Evolutionary conservation across 2,113 vertebrate species (phyloP).

Genomic region (Macquaria ambigua): DNA sequence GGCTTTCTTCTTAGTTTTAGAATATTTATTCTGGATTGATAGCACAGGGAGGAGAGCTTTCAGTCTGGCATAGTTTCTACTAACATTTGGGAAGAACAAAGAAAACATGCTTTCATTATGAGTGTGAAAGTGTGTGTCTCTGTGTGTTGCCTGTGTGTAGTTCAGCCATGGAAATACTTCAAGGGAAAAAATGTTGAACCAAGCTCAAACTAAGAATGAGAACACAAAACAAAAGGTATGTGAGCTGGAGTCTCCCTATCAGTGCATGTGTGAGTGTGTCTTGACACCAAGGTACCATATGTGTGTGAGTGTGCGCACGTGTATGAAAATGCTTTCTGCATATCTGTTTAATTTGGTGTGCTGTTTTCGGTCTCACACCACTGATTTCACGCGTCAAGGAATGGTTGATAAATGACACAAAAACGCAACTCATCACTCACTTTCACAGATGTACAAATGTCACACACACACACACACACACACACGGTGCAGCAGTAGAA

Average conservation of each 20-base stretch:
- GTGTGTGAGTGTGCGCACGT: background rate
- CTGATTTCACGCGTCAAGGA: slow-evolving; percentile 41
- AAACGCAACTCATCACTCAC: slow-evolving; percentile 44
- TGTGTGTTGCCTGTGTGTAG: slow-evolving; percentile 27
- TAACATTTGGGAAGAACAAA: slow-evolving; percentile 74
- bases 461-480: slow-evolving; percentile 27
- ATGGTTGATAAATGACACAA: slow-evolving; percentile 43
- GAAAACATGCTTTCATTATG: slow-evolving; percentile 66
- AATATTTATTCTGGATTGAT: slow-evolving; percentile 49
- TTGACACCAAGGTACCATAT: background rate
- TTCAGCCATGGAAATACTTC: slow-evolving; percentile 63
- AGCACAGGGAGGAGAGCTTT: slow-evolving; percentile 45
- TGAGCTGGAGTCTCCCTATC: background rate
- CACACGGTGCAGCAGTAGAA: slow-evolving; percentile 1
- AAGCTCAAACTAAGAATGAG: slow-evolving; percentile 41
- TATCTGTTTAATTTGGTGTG: slow-evolving; percentile 26
- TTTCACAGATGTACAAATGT: slow-evolving; percentile 38
- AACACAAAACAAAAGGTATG: slow-evolving; percentile 37
- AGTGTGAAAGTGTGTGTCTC: slow-evolving; percentile 28
- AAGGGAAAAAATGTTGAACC: slow-evolving; percentile 63
- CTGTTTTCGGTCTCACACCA: slow-evolving; percentile 25
- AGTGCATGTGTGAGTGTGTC: background rate
- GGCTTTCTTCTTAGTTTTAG: background rate
- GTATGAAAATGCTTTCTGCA: background rate
- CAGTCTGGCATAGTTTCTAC: slow-evolving; percentile 56